Percentiles rank a stretch among this genome's conserved stretches.
These are phyloP conservation scores for Ladona fulva DNA, from an alignment of 1,140 invertebrate species.

Conservation along the genomic window DNA sequence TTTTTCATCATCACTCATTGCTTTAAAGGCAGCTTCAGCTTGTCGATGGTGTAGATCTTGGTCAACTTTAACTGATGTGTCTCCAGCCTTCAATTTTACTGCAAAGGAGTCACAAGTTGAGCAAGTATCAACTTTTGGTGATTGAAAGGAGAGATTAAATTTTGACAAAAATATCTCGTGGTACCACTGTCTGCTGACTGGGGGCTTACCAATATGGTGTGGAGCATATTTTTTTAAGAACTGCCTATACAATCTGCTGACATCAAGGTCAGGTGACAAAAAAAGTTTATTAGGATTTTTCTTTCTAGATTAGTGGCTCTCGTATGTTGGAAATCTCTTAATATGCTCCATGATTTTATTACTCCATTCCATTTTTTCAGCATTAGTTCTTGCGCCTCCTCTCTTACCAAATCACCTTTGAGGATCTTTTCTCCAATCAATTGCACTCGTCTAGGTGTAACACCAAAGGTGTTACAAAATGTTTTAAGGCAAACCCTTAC, in stretches of 20 bases:
- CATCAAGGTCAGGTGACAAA: neutral
- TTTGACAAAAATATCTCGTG: neutral
- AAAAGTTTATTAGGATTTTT: neutral
- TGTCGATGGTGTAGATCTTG: neutral
- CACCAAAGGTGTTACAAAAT: constrained; percentile 12
- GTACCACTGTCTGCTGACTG: neutral
- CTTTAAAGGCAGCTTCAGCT: neutral
- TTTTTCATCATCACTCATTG: neutral
- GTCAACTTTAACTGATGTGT: neutral
- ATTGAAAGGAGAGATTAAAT: neutral
- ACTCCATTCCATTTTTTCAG: constrained; percentile 5
- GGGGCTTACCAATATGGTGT: neutral
- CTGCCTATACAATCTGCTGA: neutral
- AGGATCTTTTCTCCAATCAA: constrained; percentile 11
- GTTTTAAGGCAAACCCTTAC: constrained; percentile 13
- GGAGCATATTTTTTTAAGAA: neutral
- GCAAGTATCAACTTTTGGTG: neutral
- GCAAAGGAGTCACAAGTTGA: neutral
- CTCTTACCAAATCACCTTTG: neutral
- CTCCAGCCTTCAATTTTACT: neutral
- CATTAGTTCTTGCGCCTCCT: constrained; percentile 11
- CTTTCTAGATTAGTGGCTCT: constrained; percentile 12
- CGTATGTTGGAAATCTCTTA: constrained; percentile 12
- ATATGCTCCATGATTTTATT: constrained; percentile 10
- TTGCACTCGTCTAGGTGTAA: constrained; percentile 10